Conservation (phyloP, 2,888 invertebrate genomes). For the Proisotoma minuta region DNA sequence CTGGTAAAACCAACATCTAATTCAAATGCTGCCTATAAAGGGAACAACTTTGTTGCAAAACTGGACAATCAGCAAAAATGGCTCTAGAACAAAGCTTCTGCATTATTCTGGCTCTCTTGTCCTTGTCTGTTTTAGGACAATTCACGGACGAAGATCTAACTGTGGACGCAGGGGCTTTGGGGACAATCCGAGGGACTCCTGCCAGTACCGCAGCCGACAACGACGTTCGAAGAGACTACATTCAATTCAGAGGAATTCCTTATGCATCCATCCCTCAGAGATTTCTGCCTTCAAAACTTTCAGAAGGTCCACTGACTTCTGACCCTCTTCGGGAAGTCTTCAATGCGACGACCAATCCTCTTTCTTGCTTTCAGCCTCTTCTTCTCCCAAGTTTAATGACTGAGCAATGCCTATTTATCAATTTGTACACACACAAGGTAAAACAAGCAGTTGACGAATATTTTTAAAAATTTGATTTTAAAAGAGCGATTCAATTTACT, state of each 20-base stretch:
- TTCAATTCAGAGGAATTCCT: conserved; percentile 28
- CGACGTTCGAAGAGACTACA: conserved; percentile 11
- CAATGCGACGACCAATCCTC: conserved; percentile 9
- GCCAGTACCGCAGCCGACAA: not conserved
- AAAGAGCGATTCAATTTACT: not conserved
- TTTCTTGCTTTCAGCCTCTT: conserved; percentile 19
- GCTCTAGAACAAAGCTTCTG: no score
- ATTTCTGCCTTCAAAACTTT: conserved; percentile 29
- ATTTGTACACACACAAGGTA: conserved; percentile 30
- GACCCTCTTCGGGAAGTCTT: conserved; percentile 17
- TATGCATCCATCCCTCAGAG: conserved; percentile 22
- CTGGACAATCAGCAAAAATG: no score
- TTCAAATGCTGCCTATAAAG: no score
- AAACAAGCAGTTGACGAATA: not conserved
- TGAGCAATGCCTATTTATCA: conserved; percentile 28
- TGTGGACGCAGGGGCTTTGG: conserved; percentile 26
- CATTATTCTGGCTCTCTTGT: no score
- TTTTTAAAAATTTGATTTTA: not conserved
- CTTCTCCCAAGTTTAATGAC: not conserved
- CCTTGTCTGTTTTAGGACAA: not conserved
- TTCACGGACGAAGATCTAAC: conserved; percentile 23
- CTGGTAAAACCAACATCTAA: no score
- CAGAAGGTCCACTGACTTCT: conserved; percentile 10
- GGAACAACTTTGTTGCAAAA: no score
- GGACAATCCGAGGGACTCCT: conserved; percentile 18